Evolutionary conservation across 1,140 invertebrate genomes (phyloP), one percentile per base, ranked within the genome.

Genomic region (Danaus melanippus): DNA sequence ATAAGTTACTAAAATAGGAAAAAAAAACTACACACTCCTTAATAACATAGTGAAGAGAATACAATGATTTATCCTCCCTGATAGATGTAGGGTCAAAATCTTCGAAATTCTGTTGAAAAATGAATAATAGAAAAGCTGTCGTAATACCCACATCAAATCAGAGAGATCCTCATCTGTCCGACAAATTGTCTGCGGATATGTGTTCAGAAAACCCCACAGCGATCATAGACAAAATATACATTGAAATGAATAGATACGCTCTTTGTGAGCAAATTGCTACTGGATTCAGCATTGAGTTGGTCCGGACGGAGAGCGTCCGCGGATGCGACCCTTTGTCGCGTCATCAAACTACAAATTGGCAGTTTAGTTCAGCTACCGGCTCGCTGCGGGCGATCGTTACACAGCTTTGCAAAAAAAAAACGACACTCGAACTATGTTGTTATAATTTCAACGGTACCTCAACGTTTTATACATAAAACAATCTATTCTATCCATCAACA

Each of bases 261-360:
- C 64, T 63, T 66, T 66, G 60, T 63, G 57, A 55, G 47, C 57
- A 63, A 66, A 63, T 66, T 60, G 58, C 57, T 62, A 60, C 51
- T 64, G 53, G 60, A 63, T 60, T 56, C 50, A 56, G 53, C 62
- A 66, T 66, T 52, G 64, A 66, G 60, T 66, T 58, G 58, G 50
- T 49, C 48, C 57, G 47, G 53, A 52, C 48, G 47, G 54, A 47
- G 51, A 60, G 58, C 53, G 50, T 54, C 54, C 51, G 55, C 41
- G 43, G 42, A 21, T 46, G 54, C 55, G 64, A 64, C 61, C 64
- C 64, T 67, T 63, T 64, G 64, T 71, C 65, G 71, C 64, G 56
- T 74, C 77, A 71, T 76, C 75, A 74, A 67, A 64, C 64, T 78
- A 68, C 65, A 80, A 79, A 80, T 78, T 80, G 73, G 67, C 64